Evolutionary conservation across 1,140 invertebrate species (phyloP).

Genomic region (Drosophila carrolli): DNA sequence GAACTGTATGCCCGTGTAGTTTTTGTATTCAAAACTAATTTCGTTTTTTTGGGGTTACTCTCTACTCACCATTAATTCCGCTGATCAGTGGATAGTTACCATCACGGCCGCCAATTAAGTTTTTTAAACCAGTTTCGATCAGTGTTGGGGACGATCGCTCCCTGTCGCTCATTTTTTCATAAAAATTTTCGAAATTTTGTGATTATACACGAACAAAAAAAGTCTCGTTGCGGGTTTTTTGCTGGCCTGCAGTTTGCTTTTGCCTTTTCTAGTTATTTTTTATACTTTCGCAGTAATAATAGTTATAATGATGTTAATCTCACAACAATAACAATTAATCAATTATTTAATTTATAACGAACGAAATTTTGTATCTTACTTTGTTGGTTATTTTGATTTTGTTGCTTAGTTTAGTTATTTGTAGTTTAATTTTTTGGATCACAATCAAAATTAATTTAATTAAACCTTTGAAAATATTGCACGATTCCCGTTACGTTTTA

Average conservation of each 20-base stretch:
- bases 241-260: constrained; percentile 28
- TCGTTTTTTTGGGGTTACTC: constrained; percentile 4
- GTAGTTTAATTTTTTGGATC: constrained; percentile 45
- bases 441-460: constrained; percentile 64
- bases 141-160: constrained; percentile 91
- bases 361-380: constrained; percentile 36
- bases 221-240: constrained; percentile 43
- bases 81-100: constrained; percentile 90
- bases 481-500: constrained; percentile 69
- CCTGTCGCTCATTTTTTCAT: constrained; percentile 90
- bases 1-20: background rate
- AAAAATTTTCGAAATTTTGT: constrained; percentile 79
- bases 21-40: background rate
- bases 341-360: constrained; percentile 42
- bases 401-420: constrained; percentile 53
- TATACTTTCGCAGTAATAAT: constrained; percentile 20
- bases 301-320: constrained; percentile 27
- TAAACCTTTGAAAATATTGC: constrained; percentile 79
- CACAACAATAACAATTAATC: constrained; percentile 60
- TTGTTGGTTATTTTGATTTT: constrained; percentile 42
- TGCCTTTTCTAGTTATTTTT: constrained; percentile 7
- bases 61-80: constrained; percentile 88
- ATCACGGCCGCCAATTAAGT: constrained; percentile 91
- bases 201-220: constrained; percentile 77
- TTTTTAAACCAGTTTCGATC: constrained; percentile 91